Evolutionary conservation across 2,797 vertebrate species (phyloP), one percentile per base, ranked within the genome.

Genomic region (Pempheris klunzingeri): DNA sequence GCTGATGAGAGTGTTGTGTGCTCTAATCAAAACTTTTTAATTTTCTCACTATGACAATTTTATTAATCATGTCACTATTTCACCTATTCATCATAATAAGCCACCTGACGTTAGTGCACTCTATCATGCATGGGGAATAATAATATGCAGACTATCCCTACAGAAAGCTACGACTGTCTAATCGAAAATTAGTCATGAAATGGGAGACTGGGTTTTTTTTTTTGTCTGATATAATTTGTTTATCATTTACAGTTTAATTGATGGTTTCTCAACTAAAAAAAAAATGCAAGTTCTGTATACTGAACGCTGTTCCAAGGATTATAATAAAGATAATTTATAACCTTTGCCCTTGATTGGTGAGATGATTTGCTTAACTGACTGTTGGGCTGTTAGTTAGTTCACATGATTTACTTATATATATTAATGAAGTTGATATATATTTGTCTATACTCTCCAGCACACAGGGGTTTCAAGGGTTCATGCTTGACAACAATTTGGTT

Each of bases 291-390:
- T 90, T 93, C 90, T 95, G 87, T 94, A 92, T 94, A 92, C 80
- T 93, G 90, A 93, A 94, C 90, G 80, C 89, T 93, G 92, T 93
- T 94, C 77, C 87, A 90, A 94, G 90, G 87, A 95, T 93, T 93
- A 94, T 88, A 96, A 95, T 95, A 95, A 96, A 95, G 92, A 87
- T 90, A 67, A 93, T 95, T 95, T 95, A 94, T 93, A 94, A 94
- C 88, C 85, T 92, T 90, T 92, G 72, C 80, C 68, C 52, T 73
- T 67, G 53, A 49, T 87, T 41, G 41, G 52, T 85, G 36, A 70
- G 9, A 49, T 79, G 13, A 78, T 79, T 84, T 72, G 36, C 52
- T 71, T 1, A 12, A 55, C 3, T 57, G 20, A 49, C 0, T 22
- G 2, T n/a, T 59, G n/a, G n/a, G n/a, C n/a, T n/a, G n/a, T n/a